Percentiles rank a stretch among this genome's conserved stretches.
Evolutionary conservation across 2,113 vertebrate genomes (phyloP).

Genomic region (Zingel zingel): DNA sequence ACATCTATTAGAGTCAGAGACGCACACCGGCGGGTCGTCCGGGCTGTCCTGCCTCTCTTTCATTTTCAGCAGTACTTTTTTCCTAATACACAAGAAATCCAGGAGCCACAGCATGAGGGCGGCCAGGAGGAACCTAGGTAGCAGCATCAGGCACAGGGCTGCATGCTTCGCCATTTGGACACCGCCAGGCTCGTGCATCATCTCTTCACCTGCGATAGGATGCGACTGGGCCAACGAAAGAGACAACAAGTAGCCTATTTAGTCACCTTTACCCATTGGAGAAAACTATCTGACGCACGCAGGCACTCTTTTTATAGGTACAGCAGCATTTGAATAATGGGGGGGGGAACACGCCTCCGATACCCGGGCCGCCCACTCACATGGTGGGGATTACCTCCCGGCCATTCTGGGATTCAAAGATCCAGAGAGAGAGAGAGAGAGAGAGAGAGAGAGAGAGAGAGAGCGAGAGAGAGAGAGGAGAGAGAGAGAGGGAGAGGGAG

Average conservation of each 20-base stretch:
- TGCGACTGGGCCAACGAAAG: slow-evolving; percentile 74
- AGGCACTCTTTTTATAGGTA: slow-evolving; percentile 92
- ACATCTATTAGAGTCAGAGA: slow-evolving; percentile 97
- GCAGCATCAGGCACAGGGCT: slow-evolving; percentile 92
- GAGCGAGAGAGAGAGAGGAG: slow-evolving; percentile 14
- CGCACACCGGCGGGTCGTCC: slow-evolving; percentile 95
- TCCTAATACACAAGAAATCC: slow-evolving; percentile 96
- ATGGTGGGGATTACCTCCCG: slow-evolving; percentile 93
- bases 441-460: slow-evolving; percentile 31
- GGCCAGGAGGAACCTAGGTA: slow-evolving; percentile 95
- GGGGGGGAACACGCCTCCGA: slow-evolving; percentile 90
- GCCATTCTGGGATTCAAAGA: slow-evolving; percentile 73
- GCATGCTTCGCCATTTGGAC: slow-evolving; percentile 91
- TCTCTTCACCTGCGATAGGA: slow-evolving; percentile 68
- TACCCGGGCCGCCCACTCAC: slow-evolving; percentile 93
- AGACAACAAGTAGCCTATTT: slow-evolving; percentile 56
- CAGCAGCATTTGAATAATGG: slow-evolving; percentile 89
- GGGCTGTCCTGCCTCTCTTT: slow-evolving; percentile 80
- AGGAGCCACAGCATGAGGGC: slow-evolving; percentile 96
- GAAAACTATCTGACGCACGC: slow-evolving; percentile 84
- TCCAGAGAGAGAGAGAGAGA: slow-evolving; percentile 29
- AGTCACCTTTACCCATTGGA: slow-evolving; percentile 82
- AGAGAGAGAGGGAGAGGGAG: slow-evolving; percentile 7
- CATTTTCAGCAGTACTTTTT: slow-evolving; percentile 89
- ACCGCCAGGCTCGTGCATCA: slow-evolving; percentile 91